Conservation (phyloP, 2,888 invertebrate species). For the Bombylius major region DNA sequence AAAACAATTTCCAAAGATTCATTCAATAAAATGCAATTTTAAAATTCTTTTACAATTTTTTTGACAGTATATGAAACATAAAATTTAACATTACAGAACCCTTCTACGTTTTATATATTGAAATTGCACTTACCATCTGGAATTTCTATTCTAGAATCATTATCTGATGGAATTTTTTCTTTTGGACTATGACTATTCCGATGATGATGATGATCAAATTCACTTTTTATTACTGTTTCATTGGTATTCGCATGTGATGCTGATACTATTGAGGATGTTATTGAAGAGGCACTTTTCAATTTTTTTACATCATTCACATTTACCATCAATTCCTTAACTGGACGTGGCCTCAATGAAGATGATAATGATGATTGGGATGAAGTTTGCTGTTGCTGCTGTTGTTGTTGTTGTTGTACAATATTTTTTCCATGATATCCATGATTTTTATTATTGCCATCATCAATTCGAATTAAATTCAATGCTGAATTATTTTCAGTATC, state of each 20-base stretch:
- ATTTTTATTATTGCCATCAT: slow-evolving; percentile 11
- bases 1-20: too few species aligned
- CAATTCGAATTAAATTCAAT: slow-evolving; percentile 20
- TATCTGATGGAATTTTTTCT: not conserved
- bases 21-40: too few species aligned
- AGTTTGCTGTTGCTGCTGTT: too few species aligned
- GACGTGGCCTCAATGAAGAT: slow-evolving; percentile 5
- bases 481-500: slow-evolving; percentile 8
- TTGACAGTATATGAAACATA: too few species aligned
- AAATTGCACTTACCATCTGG: not conserved
- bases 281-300: slow-evolving; percentile 1
- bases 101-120: not conserved
- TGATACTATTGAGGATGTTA: not conserved
- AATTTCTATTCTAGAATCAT: not conserved
- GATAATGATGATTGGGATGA: too few species aligned
- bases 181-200: not conserved
- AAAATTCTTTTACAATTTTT: too few species aligned
- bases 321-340: slow-evolving; percentile 4
- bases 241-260: not conserved
- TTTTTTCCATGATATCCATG: not conserved
- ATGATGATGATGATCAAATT: slow-evolving; percentile 1
- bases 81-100: too few species aligned
- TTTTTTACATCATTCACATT: slow-evolving; percentile 6
- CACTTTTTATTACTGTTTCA: slow-evolving; percentile 4
- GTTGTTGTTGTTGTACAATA: not conserved